phyloP scores from a whole-genome alignment of 1,140 invertebrate species.

The Cotesia vestalis region DNA sequence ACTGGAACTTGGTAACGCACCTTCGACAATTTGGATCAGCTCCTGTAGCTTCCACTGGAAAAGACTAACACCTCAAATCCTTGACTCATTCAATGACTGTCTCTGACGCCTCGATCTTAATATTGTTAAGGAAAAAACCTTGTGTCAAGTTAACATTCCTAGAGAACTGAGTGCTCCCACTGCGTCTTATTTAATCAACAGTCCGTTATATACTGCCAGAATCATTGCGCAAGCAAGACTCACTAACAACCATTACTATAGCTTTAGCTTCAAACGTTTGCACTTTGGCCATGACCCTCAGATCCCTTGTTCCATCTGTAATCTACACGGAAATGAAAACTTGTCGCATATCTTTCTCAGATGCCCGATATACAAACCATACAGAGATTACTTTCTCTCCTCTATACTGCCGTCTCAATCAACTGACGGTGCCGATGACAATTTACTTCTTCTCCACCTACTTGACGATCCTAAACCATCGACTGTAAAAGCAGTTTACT shows the following conservation, averaged over 20 bases:
- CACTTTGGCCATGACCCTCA: not conserved
- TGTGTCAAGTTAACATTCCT: not conserved
- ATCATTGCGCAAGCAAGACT: not conserved
- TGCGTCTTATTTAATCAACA: not conserved
- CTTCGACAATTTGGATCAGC: too few relatives aligned
- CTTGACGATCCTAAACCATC: not conserved
- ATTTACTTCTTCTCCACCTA: not conserved
- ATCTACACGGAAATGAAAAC: conserved; percentile 11
- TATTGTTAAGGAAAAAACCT: not conserved
- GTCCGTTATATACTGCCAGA: not conserved
- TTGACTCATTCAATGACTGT: too few relatives aligned
- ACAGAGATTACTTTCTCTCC: not conserved
- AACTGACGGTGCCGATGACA: not conserved
- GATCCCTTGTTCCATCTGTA: not conserved
- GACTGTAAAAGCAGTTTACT: not conserved
- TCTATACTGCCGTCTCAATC: not conserved
- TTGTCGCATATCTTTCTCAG: not conserved
- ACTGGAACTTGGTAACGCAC: too few relatives aligned
- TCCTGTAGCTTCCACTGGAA: too few relatives aligned
- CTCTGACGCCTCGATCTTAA: not conserved
- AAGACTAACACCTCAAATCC: too few relatives aligned
- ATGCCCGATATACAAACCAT: conserved; percentile 8
- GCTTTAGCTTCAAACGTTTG: not conserved
- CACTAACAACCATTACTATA: not conserved
- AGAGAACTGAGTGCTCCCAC: not conserved